Base-by-base conservation (phyloP, 2,888 invertebrate species). In the Melanophora roralis region DNA sequence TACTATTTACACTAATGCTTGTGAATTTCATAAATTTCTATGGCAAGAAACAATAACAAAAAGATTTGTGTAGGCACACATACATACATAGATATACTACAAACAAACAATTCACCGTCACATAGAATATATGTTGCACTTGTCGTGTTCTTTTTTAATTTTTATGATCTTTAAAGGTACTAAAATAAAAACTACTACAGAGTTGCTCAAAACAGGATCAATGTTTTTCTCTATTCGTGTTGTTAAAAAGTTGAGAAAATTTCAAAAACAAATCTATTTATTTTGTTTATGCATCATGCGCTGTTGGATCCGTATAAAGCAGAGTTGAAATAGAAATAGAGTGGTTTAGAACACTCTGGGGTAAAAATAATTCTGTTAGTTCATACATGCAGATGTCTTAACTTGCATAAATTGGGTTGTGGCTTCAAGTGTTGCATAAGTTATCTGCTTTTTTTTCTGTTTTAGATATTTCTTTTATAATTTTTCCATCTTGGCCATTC, bases 211-310 rank as follows among this genome's bases (percentile, higher is more conserved):
- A 53, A 71, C 74, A 75, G 74, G 74, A 79, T 75, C 57, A 71
- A 74, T 75, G 75, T 71, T n/a, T n/a, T 59, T 53, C 69, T 71
- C 71, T 75, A 75, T 79, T 64, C 74, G 68, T 79, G 79, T 75
- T 65, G 65, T 71, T 74, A 69, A 74, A 78, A 74, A 71, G 74
- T 65, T 79, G 38, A 34, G 38, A 64, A 62, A 73, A 59, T 57
- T 78, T 74, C 69, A 40, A 34, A 45, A 74, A 65, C 68, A 78
- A 78, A 78, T 69, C 74, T 64, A 64, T 65, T 11, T 21, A 51
- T 32, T 71, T 36, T 27, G 36, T 51, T 34, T 40, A 16, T 21
- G 43, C 40, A 19, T 40, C 5, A n/a, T 45, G 23, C 47, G 40
- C 21, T 49, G 53, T n/a, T n/a, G n/a, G n/a, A n/a, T n/a, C n/a